Conservation (phyloP, 2,888 invertebrate genomes). For the Patella depressa region DNA sequence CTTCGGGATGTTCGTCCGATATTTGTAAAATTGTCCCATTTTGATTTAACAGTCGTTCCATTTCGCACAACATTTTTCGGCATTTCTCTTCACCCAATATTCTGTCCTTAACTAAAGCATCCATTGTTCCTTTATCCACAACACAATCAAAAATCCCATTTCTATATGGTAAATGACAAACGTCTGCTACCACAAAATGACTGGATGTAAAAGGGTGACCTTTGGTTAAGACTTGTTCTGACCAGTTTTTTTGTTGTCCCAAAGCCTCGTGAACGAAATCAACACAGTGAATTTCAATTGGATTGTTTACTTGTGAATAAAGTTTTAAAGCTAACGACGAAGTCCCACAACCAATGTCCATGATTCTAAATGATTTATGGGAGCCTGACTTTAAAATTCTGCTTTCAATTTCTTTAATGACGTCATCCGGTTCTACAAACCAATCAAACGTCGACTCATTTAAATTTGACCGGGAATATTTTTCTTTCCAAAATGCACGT, state of each 20-base stretch:
- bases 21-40: slow-evolving; percentile 35
- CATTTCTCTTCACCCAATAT: slow-evolving; percentile 16
- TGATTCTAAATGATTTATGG: not conserved
- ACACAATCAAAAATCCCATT: slow-evolving; percentile 27
- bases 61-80: slow-evolving; percentile 28
- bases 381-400: not conserved
- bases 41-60: slow-evolving; percentile 21
- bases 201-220: not conserved
- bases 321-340: slow-evolving; percentile 10
- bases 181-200: slow-evolving; percentile 26
- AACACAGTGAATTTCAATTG: slow-evolving; percentile 11
- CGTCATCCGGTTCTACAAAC: slow-evolving; percentile 8
- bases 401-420: not conserved
- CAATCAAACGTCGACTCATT: slow-evolving; percentile 17
- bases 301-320: slow-evolving; percentile 1
- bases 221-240: not conserved
- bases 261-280: slow-evolving; percentile 17
- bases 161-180: slow-evolving; percentile 28
- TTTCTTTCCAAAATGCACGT: slow-evolving; percentile 11
- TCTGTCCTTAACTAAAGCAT: slow-evolving; percentile 35
- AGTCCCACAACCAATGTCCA: slow-evolving; percentile 23
- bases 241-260: slow-evolving; percentile 4
- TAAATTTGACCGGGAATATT: not conserved
- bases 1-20: slow-evolving; percentile 41
- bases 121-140: slow-evolving; percentile 41